Base-by-base conservation (phyloP, 2,888 invertebrate species). In the Drosophila phalerata region DNA sequence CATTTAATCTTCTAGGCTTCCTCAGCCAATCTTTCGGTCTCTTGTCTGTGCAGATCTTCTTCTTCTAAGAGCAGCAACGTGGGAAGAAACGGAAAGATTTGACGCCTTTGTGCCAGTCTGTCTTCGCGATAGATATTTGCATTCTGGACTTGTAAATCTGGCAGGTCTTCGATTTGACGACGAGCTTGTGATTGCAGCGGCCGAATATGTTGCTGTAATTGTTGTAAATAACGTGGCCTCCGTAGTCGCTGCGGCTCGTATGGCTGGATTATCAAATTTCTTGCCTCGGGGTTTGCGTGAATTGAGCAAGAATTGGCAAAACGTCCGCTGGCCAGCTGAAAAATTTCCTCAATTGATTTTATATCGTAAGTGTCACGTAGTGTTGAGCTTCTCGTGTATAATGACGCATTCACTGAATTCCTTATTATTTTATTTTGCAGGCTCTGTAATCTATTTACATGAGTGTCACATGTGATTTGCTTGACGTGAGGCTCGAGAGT, bases 101-200 rank as follows among this genome's bases (percentile, higher is more conserved):
- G 34, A 5, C 5, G 13, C 5, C 32, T 32, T 32, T 11, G 32
- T 10, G 3, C 2, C 5, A 4, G 32, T 1, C 11, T 32, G 8
- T 28, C 28, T 4, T 28, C 28, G 6, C 28, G 28, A 4, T 32
- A 11, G 32, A 13, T 32, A 32, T 32, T 32, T 2, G 4, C 3
- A 4, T 32, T 32, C 11, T 4, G 4, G 11, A 11, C 4, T 32
- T 10, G 32, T 4, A 10, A 5, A 1, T 32, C 4, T 13, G 3
- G 32, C 5, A 4, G 32, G 5, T 10, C 11, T 32, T 34, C 13
- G 13, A 13, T 13, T n/a, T 13, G 13, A 5, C 5, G 13, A 2
- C 34, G 34, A 34, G 13, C 13, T 34, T 17, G 40, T 10, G 15
- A 9, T 28, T 64, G 64, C 1, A 51, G 49, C 13, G 57, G 64